Conservation (phyloP, 2,888 invertebrate species). For the Notodonta ziczac region DNA sequence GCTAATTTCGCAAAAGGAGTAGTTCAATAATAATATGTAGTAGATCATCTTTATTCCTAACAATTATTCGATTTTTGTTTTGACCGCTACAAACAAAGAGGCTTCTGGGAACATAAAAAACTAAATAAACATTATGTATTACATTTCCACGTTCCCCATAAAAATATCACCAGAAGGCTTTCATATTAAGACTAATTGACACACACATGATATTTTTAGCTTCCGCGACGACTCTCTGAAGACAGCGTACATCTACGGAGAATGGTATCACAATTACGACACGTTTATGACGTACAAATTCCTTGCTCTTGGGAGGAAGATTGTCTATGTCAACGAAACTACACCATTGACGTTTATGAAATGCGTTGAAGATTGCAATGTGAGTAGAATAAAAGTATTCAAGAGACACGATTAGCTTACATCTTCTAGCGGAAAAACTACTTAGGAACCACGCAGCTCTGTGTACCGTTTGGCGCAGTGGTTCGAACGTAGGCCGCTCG, state of each 20-base stretch:
- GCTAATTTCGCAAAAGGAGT: too few relatives aligned
- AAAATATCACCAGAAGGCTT: neutral
- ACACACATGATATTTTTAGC: conserved; percentile 41
- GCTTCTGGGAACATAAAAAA: too few relatives aligned
- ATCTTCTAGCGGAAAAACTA: neutral
- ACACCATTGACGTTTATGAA: conserved; percentile 43
- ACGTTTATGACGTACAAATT: conserved; percentile 67
- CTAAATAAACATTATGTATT: neutral
- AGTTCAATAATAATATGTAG: too few relatives aligned
- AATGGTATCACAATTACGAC: conserved; percentile 71
- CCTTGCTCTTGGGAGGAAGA: conserved; percentile 57
- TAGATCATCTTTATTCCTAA: too few relatives aligned
- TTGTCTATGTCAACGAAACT: conserved; percentile 52
- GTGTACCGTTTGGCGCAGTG: too few relatives aligned
- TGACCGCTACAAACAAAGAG: too few relatives aligned
- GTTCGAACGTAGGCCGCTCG: too few relatives aligned
- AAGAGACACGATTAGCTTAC: neutral
- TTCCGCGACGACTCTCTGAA: conserved; percentile 53
- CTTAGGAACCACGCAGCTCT: too few relatives aligned
- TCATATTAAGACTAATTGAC: conserved; percentile 2
- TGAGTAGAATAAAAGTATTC: conserved; percentile 24
- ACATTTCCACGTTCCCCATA: neutral
- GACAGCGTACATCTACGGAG: conserved; percentile 57
- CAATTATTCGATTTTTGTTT: too few relatives aligned
- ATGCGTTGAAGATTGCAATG: conserved; percentile 51